Conservation (phyloP, 2,888 invertebrate species). For the Rotaria socialis region DNA sequence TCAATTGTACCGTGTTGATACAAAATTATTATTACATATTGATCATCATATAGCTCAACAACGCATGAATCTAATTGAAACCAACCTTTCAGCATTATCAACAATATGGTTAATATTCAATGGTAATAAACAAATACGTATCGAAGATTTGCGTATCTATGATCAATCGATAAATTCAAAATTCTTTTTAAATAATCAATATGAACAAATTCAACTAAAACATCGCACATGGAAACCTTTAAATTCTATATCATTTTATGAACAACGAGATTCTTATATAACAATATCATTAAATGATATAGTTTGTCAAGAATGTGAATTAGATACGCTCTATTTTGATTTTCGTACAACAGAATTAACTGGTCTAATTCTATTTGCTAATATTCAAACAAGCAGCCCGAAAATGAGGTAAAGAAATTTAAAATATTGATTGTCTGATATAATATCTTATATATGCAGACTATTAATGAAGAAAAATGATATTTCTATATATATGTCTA, state of each 20-base stretch:
- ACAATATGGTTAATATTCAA: neutral
- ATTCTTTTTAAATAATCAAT: neutral
- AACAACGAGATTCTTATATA: neutral
- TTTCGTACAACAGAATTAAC: conserved; percentile 24
- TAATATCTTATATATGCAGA: neutral
- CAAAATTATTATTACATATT: conserved; percentile 33
- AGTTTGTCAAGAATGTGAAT: neutral
- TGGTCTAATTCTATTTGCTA: conserved; percentile 8
- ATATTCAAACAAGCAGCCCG: neutral
- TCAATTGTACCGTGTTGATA: neutral
- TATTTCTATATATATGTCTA: neutral
- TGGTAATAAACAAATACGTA: neutral
- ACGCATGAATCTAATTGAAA: neutral
- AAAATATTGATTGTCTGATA: too few relatives aligned
- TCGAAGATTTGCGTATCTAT: neutral
- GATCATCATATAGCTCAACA: neutral
- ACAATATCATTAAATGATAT: conserved; percentile 3
- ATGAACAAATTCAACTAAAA: conserved; percentile 11
- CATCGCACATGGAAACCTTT: conserved; percentile 5
- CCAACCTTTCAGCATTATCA: neutral
- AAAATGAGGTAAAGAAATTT: neutral
- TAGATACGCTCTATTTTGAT: conserved; percentile 29
- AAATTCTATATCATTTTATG: conserved; percentile 2
- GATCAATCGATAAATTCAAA: neutral
- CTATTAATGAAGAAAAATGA: neutral